phyloP scores from a whole-genome alignment of 1,140 invertebrate species.

The Triops cancriformis region DNA sequence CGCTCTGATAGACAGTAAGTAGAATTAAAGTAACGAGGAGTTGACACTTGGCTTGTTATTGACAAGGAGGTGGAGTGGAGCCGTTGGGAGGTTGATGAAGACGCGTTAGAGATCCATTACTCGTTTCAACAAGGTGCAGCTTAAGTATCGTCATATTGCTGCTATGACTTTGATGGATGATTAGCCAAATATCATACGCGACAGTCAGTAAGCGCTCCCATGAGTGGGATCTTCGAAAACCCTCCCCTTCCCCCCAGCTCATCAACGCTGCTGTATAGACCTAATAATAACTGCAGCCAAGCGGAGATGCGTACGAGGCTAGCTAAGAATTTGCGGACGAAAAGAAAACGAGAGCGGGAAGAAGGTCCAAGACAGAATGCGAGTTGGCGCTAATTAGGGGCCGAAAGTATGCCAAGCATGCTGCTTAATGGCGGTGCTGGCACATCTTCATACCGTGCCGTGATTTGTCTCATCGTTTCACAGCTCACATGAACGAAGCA shows the following conservation, averaged over 20 bases:
- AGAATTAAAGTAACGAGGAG: not conserved
- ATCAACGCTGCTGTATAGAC: not conserved
- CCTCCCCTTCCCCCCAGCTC: not conserved
- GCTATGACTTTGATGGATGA: not conserved
- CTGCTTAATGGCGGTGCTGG: not conserved
- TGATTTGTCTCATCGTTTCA: constrained; percentile 10
- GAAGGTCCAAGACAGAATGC: not conserved
- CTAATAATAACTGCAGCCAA: not conserved
- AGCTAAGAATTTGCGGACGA: not conserved
- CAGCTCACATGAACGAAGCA: not conserved
- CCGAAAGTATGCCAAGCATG: constrained; percentile 5
- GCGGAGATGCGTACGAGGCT: not conserved
- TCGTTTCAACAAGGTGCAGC: not conserved
- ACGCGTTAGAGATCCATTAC: not conserved
- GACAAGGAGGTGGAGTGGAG: not conserved
- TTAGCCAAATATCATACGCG: not conserved
- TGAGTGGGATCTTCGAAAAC: not conserved
- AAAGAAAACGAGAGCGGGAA: not conserved
- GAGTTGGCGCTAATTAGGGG: not conserved
- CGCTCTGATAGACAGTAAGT: not conserved
- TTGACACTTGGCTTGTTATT: not conserved
- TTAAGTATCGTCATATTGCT: not conserved
- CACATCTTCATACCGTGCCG: constrained; percentile 5
- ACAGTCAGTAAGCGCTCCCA: not conserved
- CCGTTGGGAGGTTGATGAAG: not conserved